Conservation (phyloP, 2,888 invertebrate genomes). For the Microplitis deprimator region DNA sequence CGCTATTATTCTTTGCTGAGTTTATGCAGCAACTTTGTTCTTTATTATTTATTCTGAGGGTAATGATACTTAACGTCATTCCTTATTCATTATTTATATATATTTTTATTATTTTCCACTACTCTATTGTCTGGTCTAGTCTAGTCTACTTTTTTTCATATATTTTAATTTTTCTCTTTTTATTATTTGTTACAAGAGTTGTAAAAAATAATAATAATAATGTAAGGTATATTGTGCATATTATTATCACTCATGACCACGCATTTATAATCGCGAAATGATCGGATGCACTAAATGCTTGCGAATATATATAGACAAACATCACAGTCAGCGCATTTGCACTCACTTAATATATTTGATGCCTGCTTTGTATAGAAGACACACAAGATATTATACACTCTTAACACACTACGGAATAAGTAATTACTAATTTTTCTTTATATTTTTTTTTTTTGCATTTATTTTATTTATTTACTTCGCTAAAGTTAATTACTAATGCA, state of each 20-base stretch:
- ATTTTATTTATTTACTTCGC: too few species aligned
- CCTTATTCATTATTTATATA: conserved; percentile 4
- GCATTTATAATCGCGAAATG: conserved; percentile 1
- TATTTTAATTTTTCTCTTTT: not conserved
- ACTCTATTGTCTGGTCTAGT: not conserved
- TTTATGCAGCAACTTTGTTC: conserved; percentile 29
- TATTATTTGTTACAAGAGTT: conserved; percentile 8
- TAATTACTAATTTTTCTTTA: conserved; percentile 7
- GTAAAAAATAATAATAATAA: conserved; percentile 12
- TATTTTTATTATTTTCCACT: not conserved
- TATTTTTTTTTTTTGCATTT: not conserved
- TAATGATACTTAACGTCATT: conserved; percentile 12
- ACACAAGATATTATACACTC: conserved; percentile 43
- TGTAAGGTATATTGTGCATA: conserved; percentile 2
- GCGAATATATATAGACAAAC: conserved; percentile 24
- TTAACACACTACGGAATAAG: conserved; percentile 9
- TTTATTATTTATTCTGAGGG: conserved; percentile 25
- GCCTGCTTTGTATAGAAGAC: conserved; percentile 45
- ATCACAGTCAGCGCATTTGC: conserved; percentile 52
- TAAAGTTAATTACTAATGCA: too few species aligned
- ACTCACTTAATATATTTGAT: conserved; percentile 47
- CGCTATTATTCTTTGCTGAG: conserved; percentile 38
- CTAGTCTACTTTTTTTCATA: conserved; percentile 15
- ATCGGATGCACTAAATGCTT: conserved; percentile 10
- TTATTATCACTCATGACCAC: conserved; percentile 5